Base-by-base conservation (phyloP, 2,113 vertebrate species). In the Ameiurus melas region DNA sequence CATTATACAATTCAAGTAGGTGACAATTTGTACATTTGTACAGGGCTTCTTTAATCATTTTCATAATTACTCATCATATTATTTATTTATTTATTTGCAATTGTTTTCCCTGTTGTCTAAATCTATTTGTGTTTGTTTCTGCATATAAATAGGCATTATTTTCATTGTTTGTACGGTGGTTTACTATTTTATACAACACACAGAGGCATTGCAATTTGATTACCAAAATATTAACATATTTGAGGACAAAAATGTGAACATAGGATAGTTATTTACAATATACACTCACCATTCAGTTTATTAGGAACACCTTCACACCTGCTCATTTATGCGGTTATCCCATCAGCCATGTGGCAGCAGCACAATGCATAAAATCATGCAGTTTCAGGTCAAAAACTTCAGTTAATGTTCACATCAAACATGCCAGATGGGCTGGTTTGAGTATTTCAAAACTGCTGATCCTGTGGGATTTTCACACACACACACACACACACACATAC, bases 1-100 rank as follows among this genome's bases (percentile, higher is more conserved):
- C 6, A 16, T 71, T 71, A 68, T 68, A 71, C 27, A 71, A 10
- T 73, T 73, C 73, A 51, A 27, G 22, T 78, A 77, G 14, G 27
- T 79, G 27, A 55, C 51, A 55, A 27, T 10, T 43, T 86, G 39
- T 84, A 73, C 25, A 89, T 87, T 70, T 89, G 77, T 89, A 87
- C 83, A 78, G 57, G 51, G 55, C 58, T 85, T 30, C 53, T 53
- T 83, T 66, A 75, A 43, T 85, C 47, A 68, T 47, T 71, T 70
- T 30, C 14, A 77, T 51, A 27, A 68, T 47, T 77, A 13, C 20
- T 57, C 17, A 12, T 36, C 9, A 71, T 36, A 81, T 25, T 66
- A 47, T 8, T 64, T 25, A 16, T 87, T 88, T 51, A 84, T 88
- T 85, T 62, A 82, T 89, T 66, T 51, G 30, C 4, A 30, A 73